Percentiles rank a stretch among this genome's conserved stretches.
phyloP scores from a whole-genome alignment of 2,113 vertebrate species.

The Phylloscopus trochiloides region DNA sequence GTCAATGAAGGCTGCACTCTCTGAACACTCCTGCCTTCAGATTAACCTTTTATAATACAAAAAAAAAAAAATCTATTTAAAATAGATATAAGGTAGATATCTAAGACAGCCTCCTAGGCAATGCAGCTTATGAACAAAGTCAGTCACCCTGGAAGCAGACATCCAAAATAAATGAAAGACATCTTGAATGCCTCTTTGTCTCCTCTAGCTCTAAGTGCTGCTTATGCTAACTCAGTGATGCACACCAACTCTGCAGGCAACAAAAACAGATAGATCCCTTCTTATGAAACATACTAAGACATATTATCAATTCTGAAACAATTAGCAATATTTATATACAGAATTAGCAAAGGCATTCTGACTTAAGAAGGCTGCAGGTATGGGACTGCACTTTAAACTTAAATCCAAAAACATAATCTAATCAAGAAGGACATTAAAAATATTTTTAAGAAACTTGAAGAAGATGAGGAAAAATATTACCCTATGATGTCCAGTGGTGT shows the following conservation, averaged over 20 bases:
- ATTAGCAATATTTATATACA: background rate
- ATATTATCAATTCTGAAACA: background rate
- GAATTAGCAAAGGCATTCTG: background rate
- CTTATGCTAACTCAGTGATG: background rate
- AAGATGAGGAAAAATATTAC: background rate
- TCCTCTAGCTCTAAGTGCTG: background rate
- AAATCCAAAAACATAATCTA: background rate
- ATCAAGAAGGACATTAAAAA: background rate
- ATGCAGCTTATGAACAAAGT: background rate
- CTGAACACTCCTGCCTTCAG: background rate
- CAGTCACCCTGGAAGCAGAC: background rate
- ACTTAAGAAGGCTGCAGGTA: background rate
- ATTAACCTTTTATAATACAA: background rate
- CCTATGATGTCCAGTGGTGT: background rate
- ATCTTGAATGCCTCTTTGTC: background rate
- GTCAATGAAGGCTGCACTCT: background rate
- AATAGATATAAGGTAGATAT: background rate
- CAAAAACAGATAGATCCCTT: background rate
- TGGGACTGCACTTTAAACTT: background rate
- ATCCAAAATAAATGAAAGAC: background rate
- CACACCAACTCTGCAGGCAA: background rate
- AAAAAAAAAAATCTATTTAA: background rate
- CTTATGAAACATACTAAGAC: background rate
- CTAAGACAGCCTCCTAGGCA: background rate
- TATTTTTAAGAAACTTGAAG: background rate